Percentiles rank a stretch among this genome's conserved stretches.
Evolutionary conservation across 2,888 invertebrate species (phyloP).

Genomic region (Mythimna vitellina): DNA sequence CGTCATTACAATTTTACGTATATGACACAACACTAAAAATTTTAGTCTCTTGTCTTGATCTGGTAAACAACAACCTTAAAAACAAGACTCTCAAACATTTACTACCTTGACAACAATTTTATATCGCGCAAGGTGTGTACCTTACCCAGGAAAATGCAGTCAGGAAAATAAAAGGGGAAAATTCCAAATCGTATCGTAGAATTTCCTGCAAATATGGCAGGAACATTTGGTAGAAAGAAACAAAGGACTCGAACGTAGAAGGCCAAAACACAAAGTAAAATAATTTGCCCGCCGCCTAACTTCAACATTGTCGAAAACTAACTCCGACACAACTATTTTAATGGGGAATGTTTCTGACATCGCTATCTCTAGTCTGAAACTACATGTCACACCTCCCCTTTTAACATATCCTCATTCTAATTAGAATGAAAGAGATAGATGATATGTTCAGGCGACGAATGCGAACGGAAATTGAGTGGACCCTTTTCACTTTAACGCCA

Average conservation of each 20-base stretch:
- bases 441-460: slow-evolving; percentile 62
- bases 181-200: slow-evolving; percentile 31
- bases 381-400: slow-evolving; percentile 59
- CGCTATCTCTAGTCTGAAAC: slow-evolving; percentile 66
- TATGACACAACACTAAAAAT: slow-evolving; percentile 1
- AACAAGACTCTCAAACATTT: slow-evolving; percentile 33
- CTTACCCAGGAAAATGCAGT: slow-evolving; percentile 27
- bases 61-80: slow-evolving; percentile 17
- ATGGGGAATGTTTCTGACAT: slow-evolving; percentile 76
- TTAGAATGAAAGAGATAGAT: slow-evolving; percentile 63
- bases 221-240: slow-evolving; percentile 49
- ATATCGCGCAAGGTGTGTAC: slow-evolving; percentile 33
- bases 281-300: slow-evolving; percentile 54
- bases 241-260: slow-evolving; percentile 38
- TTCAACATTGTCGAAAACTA: slow-evolving; percentile 64
- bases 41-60: too few relatives aligned
- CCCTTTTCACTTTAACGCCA: slow-evolving; percentile 76
- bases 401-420: slow-evolving; percentile 35
- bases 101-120: slow-evolving; percentile 31
- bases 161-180: slow-evolving; percentile 38
- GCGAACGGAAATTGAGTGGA: slow-evolving; percentile 78
- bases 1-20: not conserved
- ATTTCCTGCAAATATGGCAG: slow-evolving; percentile 39
- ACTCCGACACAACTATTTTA: slow-evolving; percentile 75
- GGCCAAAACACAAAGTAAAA: slow-evolving; percentile 53